A percentile compares a stretch with the other conserved stretches of the same genome.
These are phyloP conservation scores for Apostichopus leukothele DNA, from an alignment of 53 echinoderm and acorn worm genomes.

Conservation along the genomic window DNA sequence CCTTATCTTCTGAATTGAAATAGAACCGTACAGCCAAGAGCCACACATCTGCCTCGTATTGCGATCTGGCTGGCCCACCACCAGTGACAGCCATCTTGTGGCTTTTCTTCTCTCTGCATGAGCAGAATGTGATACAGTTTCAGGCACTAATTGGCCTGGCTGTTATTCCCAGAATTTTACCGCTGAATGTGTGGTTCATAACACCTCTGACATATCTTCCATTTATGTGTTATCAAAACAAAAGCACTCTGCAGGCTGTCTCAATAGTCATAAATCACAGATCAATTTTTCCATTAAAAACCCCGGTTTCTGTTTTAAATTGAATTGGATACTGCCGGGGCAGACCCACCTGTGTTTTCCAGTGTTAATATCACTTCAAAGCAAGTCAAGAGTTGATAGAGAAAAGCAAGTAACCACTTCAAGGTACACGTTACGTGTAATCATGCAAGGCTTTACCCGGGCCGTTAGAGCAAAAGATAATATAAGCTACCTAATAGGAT, in stretches of 20 bases:
- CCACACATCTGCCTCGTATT: background rate
- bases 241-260: slow-evolving; percentile 7
- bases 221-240: slow-evolving; percentile 16
- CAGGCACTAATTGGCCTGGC: slow-evolving; percentile 21
- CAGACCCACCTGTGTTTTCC: no score
- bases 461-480: no score
- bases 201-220: slow-evolving; percentile 22
- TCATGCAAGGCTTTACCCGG: no score
- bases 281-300: background rate
- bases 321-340: background rate
- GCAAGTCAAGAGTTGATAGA: no score
- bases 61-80: no score
- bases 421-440: no score
- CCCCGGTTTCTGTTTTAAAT: background rate
- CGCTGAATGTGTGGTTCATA: slow-evolving; percentile 9
- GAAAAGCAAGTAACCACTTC: no score
- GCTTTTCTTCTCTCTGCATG: slow-evolving; percentile 2
- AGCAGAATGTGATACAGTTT: slow-evolving; percentile 37
- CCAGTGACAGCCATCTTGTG: no score
- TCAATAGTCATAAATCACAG: slow-evolving; percentile 1
- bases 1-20: no score
- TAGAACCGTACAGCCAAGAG: no score
- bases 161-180: background rate
- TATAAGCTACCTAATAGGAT: no score
- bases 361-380: no score